Evolutionary conservation across 2,888 invertebrate species (phyloP).

Genomic region (Eilema caniola): DNA sequence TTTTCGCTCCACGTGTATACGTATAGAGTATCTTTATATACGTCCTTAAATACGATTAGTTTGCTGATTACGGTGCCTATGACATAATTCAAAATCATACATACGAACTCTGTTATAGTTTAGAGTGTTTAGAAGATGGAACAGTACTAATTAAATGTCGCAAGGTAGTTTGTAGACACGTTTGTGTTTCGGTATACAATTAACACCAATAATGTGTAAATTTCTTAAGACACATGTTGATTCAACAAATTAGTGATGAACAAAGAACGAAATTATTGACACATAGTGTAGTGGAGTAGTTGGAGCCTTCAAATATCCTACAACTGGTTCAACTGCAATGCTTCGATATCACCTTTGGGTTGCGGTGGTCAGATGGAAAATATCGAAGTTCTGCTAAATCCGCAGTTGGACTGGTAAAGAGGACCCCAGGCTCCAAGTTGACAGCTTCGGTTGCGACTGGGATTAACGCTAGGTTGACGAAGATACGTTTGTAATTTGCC

Average conservation of each 20-base stretch:
- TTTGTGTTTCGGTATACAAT: neutral
- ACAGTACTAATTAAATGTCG: conserved; percentile 13
- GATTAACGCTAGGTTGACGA: too few relatives aligned
- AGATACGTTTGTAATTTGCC: neutral
- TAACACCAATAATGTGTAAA: neutral
- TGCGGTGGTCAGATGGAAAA: too few relatives aligned
- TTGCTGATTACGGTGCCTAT: conserved; percentile 11
- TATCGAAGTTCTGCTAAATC: too few relatives aligned
- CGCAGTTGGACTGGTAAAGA: too few relatives aligned
- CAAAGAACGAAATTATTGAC: neutral
- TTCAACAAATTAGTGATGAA: neutral
- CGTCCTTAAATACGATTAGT: conserved; percentile 5
- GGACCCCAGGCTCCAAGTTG: too few relatives aligned
- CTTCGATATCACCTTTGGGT: too few relatives aligned
- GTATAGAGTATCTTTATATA: too few relatives aligned
- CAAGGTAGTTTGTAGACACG: neutral
- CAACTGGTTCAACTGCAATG: too few relatives aligned
- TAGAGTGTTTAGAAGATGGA: neutral
- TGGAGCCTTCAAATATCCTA: too few relatives aligned
- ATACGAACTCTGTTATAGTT: neutral
- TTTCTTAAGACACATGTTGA: neutral
- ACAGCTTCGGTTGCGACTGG: too few relatives aligned
- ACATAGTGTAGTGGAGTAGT: too few relatives aligned
- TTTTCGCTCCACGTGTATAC: neutral
- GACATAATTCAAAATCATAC: conserved; percentile 12